These are phyloP conservation scores for Cydia splendana DNA, from an alignment of 1,140 invertebrate genomes.

Conservation along the genomic window DNA sequence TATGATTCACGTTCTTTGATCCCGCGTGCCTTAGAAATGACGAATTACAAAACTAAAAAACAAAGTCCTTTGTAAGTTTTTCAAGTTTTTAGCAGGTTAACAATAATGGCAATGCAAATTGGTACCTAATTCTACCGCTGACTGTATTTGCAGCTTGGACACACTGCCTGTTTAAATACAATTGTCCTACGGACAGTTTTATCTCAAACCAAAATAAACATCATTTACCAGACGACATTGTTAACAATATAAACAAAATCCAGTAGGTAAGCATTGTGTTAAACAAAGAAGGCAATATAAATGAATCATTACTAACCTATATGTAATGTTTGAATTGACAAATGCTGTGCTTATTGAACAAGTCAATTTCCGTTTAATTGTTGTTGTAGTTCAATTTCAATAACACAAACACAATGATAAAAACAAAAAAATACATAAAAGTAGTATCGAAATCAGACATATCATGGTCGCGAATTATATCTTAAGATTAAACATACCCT, in stretches of 20 bases:
- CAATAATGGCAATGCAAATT: neutral
- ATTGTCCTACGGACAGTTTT: neutral
- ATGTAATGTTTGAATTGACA: neutral
- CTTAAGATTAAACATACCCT: no score
- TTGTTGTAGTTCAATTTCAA: no score
- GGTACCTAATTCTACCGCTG: neutral
- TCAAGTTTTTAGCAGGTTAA: no score
- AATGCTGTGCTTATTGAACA: no score
- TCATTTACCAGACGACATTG: neutral
- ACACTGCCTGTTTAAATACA: neutral
- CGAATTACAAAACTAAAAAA: neutral
- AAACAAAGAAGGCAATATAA: neutral
- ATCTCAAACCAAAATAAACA: neutral
- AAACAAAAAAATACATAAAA: no score
- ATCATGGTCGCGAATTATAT: no score
- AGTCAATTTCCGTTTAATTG: no score
- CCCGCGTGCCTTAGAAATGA: neutral
- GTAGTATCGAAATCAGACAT: no score
- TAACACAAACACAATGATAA: no score
- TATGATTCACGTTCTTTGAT: constrained; percentile 13
- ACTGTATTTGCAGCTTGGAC: neutral
- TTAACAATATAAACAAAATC: neutral
- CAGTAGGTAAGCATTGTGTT: neutral
- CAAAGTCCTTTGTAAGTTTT: no score
- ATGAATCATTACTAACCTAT: neutral